Evolutionary conservation across 1,140 invertebrate genomes (phyloP).

Genomic region (Euborellia annulipes): DNA sequence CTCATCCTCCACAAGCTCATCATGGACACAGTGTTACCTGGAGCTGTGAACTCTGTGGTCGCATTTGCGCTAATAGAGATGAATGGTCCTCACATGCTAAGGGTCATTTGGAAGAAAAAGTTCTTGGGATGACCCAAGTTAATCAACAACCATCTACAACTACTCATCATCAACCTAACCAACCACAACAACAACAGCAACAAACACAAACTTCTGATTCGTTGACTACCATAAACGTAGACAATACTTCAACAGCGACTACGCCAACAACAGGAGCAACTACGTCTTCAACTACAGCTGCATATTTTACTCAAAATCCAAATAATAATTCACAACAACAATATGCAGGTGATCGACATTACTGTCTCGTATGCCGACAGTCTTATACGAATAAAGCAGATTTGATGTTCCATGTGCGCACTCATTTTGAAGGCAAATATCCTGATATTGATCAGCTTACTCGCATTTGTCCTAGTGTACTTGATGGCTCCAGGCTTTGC

Average conservation of each 20-base stretch:
- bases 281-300: constrained; percentile 18
- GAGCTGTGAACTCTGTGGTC: constrained; percentile 54
- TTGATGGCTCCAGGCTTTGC: constrained; percentile 42
- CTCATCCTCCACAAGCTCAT: constrained; percentile 17
- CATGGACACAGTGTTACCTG: constrained; percentile 31
- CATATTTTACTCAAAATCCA: constrained; percentile 22
- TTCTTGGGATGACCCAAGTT: constrained; percentile 12
- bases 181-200: constrained; percentile 1
- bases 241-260: background rate
- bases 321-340: too few relatives aligned
- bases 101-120: constrained; percentile 42
- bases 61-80: constrained; percentile 47
- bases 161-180: constrained; percentile 1
- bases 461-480: constrained; percentile 29
- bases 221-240: background rate
- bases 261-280: constrained; percentile 21
- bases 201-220: background rate
- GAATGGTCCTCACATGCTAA: constrained; percentile 58
- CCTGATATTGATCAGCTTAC: constrained; percentile 43
- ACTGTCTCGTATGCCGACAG: constrained; percentile 46
- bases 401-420: constrained; percentile 50
- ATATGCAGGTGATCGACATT: constrained; percentile 32
- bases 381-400: constrained; percentile 47
- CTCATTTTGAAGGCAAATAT: constrained; percentile 40
- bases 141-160: background rate